Conservation (phyloP, 2,888 invertebrate genomes). For the Trichopoda pennipes region DNA sequence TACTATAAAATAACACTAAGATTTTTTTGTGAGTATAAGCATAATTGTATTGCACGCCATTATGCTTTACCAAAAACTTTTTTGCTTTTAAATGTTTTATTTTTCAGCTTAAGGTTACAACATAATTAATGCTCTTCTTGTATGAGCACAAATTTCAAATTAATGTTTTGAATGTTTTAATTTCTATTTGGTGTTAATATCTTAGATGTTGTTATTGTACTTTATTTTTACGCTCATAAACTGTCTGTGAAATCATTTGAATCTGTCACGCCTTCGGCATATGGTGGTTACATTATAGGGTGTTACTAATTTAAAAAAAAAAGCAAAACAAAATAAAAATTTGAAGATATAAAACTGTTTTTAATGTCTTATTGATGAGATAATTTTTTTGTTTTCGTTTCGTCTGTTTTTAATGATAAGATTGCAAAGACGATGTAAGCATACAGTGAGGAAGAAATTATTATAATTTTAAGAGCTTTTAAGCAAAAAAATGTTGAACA, state of each 20-base stretch:
- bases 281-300: slow-evolving; percentile 45
- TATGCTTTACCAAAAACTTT: neutral
- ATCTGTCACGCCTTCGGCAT: slow-evolving; percentile 63
- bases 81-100: slow-evolving; percentile 27
- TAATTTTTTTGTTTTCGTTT: neutral
- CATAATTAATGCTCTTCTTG: slow-evolving; percentile 61
- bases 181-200: slow-evolving; percentile 64
- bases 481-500: no score
- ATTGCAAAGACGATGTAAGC: neutral
- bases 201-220: neutral
- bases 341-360: neutral
- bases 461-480: no score
- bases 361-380: slow-evolving; percentile 65
- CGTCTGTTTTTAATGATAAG: neutral
- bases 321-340: no score
- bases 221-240: slow-evolving; percentile 15
- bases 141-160: slow-evolving; percentile 38
- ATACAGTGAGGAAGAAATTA: neutral
- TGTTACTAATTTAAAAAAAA: slow-evolving; percentile 45
- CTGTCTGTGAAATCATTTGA: slow-evolving; percentile 45
- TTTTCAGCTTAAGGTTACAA: slow-evolving; percentile 63
- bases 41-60: no score
- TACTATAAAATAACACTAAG: no score
- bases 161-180: slow-evolving; percentile 62
- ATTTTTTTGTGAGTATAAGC: neutral